Evolutionary conservation across 92 coral and sea anemone genomes (phyloP).

Genomic region (Muricea muricata): DNA sequence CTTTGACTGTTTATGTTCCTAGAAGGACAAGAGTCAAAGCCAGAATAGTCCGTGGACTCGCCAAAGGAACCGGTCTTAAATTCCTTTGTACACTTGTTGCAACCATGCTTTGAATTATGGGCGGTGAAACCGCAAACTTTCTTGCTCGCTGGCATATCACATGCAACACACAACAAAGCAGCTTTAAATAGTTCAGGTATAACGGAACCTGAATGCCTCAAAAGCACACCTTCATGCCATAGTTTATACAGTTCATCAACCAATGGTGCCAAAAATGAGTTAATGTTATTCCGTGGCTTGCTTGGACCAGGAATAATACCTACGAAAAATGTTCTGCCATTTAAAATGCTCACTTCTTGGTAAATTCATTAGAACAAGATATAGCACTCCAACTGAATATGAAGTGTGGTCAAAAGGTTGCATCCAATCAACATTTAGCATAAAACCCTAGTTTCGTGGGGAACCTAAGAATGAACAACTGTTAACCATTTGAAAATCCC

Average conservation of each 20-base stretch:
- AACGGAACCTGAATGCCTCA: slow-evolving; percentile 19
- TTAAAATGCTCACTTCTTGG: slow-evolving; percentile 63
- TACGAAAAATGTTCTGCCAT: slow-evolving; percentile 52
- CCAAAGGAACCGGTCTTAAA: not conserved
- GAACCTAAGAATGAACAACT: not conserved
- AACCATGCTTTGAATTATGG: not conserved
- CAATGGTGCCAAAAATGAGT: slow-evolving; percentile 40
- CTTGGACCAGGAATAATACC: slow-evolving; percentile 68
- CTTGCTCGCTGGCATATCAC: not conserved
- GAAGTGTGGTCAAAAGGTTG: slow-evolving; percentile 56
- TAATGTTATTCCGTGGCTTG: slow-evolving; percentile 47
- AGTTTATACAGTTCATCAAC: slow-evolving; percentile 51
- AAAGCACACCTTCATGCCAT: slow-evolving; percentile 59
- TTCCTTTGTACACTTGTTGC: not conserved
- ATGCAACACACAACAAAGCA: not conserved
- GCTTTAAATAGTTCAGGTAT: not conserved
- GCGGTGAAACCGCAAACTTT: not conserved
- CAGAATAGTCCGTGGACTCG: not conserved
- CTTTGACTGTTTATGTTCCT: not conserved
- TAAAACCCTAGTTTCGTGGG: slow-evolving; percentile 47
- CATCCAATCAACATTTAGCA: slow-evolving; percentile 67
- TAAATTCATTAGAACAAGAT: slow-evolving; percentile 65
- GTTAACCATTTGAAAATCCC: not conserved
- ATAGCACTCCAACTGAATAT: slow-evolving; percentile 55
- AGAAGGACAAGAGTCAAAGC: not conserved